Percentiles rank a stretch among this genome's conserved stretches.
Evolutionary conservation across 2,113 vertebrate genomes (phyloP).

Genomic region (Chaenocephalus aceratus): DNA sequence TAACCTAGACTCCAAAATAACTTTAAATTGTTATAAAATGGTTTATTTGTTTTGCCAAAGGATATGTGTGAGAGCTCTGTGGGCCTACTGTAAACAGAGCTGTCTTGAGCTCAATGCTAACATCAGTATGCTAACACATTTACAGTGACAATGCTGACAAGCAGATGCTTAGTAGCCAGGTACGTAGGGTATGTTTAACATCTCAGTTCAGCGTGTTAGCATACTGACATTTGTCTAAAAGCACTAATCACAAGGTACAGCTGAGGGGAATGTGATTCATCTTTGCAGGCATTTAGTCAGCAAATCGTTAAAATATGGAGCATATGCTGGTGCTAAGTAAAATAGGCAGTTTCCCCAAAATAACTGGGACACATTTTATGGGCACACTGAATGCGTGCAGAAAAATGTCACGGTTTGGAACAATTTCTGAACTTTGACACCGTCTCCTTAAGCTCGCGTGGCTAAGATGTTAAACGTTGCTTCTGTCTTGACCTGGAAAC

Average conservation of each 20-base stretch:
- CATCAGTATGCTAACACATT: no score
- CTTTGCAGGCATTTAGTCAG: no score
- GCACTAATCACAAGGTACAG: neutral
- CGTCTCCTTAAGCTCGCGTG: no score
- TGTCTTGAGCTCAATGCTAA: neutral
- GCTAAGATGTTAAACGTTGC: no score
- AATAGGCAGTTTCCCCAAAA: neutral
- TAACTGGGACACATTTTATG: neutral
- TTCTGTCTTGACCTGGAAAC: constrained; percentile 5
- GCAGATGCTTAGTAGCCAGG: neutral
- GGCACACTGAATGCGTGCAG: no score
- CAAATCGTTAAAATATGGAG: neutral
- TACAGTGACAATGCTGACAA: neutral
- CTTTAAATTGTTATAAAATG: no score
- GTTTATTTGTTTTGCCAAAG: neutral
- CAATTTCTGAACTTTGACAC: neutral
- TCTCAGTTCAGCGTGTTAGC: neutral
- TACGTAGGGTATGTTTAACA: neutral
- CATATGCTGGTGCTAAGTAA: neutral
- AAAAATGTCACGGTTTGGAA: neutral
- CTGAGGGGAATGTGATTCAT: neutral
- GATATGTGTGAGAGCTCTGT: neutral
- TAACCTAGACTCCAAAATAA: neutral
- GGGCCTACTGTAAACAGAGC: no score
- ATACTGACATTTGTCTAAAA: neutral